Conservation (phyloP, 2,888 invertebrate species). For the Ctena decussata region DNA sequence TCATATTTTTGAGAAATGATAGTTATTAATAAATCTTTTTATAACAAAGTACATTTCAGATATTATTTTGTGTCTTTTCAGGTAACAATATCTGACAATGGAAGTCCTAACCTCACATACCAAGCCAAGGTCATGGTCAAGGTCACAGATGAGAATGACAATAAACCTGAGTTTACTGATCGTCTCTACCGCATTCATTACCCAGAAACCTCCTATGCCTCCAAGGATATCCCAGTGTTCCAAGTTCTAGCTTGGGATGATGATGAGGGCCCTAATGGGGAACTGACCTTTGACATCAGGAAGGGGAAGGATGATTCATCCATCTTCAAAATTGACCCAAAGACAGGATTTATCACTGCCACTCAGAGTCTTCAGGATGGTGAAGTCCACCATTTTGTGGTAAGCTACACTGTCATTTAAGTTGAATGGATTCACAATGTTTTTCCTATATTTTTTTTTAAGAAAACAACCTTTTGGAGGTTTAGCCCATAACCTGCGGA, state of each 20-base stretch:
- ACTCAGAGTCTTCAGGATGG: conserved; percentile 91
- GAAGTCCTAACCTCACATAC: conserved; percentile 91
- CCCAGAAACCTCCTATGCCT: conserved; percentile 65
- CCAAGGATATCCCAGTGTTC: conserved; percentile 73
- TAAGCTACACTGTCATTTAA: no score
- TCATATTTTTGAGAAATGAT: no score
- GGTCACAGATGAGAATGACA: conserved; percentile 84
- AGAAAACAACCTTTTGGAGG: no score
- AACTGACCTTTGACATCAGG: conserved; percentile 91
- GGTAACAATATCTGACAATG: conserved; percentile 95
- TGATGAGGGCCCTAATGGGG: conserved; percentile 86
- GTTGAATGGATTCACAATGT: no score
- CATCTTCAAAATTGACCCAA: conserved; percentile 92
- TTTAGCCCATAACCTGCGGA: no score
- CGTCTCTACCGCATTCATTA: conserved; percentile 72
- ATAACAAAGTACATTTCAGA: no score
- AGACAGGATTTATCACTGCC: conserved; percentile 94
- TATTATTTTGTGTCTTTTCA: conserved; percentile 82
- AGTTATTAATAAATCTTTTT: no score
- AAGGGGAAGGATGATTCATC: conserved; percentile 89
- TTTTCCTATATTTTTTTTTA: no score
- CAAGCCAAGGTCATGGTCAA: conserved; percentile 89
- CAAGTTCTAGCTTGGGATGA: conserved; percentile 82
- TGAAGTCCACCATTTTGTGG: conserved; percentile 90
- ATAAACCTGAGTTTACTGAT: conserved; percentile 80